Base-by-base conservation (phyloP, 2,797 vertebrate genomes). In the Alouatta caraya region DNA sequence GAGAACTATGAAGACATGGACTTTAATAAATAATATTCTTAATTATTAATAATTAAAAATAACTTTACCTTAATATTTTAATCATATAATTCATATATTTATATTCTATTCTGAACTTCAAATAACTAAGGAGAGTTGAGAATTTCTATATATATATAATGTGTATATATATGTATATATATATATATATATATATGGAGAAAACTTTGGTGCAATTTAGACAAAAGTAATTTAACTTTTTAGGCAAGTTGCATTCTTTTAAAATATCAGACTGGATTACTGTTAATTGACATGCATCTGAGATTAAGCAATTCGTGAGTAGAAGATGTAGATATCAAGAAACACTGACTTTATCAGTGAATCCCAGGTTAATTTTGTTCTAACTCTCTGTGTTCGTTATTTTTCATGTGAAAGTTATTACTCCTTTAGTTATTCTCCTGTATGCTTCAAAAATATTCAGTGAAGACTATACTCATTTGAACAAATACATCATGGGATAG, bases 401-500 rank as follows among this genome's bases (percentile, higher is more conserved):
- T 67, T 70, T 94, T 52, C 9, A 80, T 84, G 72, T 42, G 39
- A 83, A 80, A 93, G 72, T 86, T 72, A 76, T n/a, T 90, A 17
- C 10, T 90, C 39, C 19, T 52, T 83, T 22, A 95, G 33, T 88
- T 78, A 67, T 95, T 95, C 42, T 94, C 52, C 42, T 70, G 64
- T 76, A 48, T 28, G 37, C 42, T 79, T 94, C 24, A 79, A 73
- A 88, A 90, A 50, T 86, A 86, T 44, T 79, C 33, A 80, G 0
- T 86, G 37, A 93, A 48, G n/a, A 83, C 2, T 93, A 82, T 70
- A 21, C 21, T 88, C 8, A 88, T 92, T 88, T 82, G 44, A 93
- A 78, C 28, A 95, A 96, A 75, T 84, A 92, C 21, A 70, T 82
- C 39, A 78, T 73, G 42, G 33, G 14, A 84, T 94, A 96, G 50